phyloP scores from a whole-genome alignment of 2,113 vertebrate genomes.

The Anthoscopus minutus region DNA sequence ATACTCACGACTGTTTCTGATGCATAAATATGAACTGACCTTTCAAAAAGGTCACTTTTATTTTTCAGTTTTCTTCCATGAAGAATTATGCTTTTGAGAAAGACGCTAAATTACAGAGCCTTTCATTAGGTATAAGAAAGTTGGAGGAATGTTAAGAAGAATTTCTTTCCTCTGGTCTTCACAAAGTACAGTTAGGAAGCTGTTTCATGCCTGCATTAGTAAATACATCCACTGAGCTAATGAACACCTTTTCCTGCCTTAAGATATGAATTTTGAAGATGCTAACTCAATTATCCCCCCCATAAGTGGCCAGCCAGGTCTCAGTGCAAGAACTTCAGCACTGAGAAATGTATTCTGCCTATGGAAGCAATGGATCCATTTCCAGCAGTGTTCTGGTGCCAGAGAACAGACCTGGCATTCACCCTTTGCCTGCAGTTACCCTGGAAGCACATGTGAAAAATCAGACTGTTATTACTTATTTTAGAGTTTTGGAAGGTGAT shows the following conservation, averaged over 20 bases:
- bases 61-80: slow-evolving; percentile 37
- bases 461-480: not conserved
- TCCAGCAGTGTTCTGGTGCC: not conserved
- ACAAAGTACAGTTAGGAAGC: not conserved
- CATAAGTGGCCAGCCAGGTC: not conserved
- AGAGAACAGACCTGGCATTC: not conserved
- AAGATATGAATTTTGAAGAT: not conserved
- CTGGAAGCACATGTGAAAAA: not conserved
- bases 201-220: not conserved
- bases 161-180: not conserved
- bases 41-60: slow-evolving; percentile 52
- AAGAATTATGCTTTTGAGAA: slow-evolving; percentile 46
- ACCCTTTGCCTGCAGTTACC: not conserved
- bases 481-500: not conserved
- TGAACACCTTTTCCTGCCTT: not conserved
- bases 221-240: not conserved
- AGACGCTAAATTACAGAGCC: not conserved
- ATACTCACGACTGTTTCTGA: not conserved
- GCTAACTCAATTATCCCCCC: not conserved
- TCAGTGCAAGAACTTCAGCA: not conserved
- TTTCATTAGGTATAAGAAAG: not conserved
- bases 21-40: slow-evolving; percentile 44
- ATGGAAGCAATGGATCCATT: not conserved
- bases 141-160: not conserved
- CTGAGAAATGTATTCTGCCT: not conserved